Conservation (phyloP, 2,888 invertebrate genomes). For the Cephus sareptanus region DNA sequence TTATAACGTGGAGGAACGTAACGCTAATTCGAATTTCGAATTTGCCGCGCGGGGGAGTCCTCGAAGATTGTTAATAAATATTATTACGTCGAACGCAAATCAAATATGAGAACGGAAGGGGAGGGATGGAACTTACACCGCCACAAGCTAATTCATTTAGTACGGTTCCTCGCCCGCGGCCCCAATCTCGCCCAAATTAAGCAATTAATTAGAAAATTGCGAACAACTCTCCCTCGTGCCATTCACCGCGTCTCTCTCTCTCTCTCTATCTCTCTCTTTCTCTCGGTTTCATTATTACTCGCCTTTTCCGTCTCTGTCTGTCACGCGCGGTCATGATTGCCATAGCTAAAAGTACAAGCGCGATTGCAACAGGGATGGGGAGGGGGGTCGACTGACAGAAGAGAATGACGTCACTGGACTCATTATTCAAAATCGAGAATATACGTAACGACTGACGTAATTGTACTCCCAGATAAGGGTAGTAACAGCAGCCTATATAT, state of each 20-base stretch:
- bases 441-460: too few relatives aligned
- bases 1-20: not conserved
- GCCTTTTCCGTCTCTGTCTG: not conserved
- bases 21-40: not conserved
- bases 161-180: conserved; percentile 41
- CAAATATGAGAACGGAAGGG: conserved; percentile 35
- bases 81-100: conserved; percentile 37
- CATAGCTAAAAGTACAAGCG: not conserved
- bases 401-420: too few relatives aligned
- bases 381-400: too few relatives aligned
- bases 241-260: not conserved
- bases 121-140: conserved; percentile 36
- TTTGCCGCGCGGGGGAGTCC: not conserved
- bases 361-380: not conserved
- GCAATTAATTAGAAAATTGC: conserved; percentile 56
- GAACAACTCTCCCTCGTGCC: conserved; percentile 8
- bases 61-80: conserved; percentile 35
- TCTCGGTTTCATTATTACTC: not conserved
- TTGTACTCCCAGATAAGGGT: too few relatives aligned
- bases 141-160: conserved; percentile 50
- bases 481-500: too few relatives aligned
- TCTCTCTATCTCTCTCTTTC: not conserved
- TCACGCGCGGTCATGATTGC: not conserved
- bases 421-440: too few relatives aligned
- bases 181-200: conserved; percentile 50